Conservation (phyloP, 2,888 invertebrate genomes). For the Microctonus hyperodae region DNA sequence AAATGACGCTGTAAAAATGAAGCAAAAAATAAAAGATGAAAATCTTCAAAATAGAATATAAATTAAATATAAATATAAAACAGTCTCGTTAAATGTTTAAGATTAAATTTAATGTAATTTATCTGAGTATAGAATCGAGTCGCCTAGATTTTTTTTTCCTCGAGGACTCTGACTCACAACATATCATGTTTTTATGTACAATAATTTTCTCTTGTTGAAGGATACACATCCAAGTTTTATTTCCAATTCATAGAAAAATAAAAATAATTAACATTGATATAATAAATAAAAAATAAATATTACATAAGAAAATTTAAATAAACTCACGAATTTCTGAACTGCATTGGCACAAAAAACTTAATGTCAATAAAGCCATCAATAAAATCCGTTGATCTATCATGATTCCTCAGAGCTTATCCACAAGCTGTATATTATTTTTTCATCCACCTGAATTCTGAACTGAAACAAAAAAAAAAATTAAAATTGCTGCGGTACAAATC, state of each 20-base stretch:
- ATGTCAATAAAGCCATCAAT: not conserved
- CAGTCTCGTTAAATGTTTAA: not conserved
- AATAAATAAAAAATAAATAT: not conserved
- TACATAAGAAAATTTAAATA: no score
- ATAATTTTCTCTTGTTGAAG: slow-evolving; percentile 10
- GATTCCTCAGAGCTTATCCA: not conserved
- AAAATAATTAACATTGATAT: not conserved
- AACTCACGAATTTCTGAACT: slow-evolving; percentile 32
- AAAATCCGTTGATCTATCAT: slow-evolving; percentile 17
- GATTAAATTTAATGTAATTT: slow-evolving; percentile 9
- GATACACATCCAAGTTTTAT: slow-evolving; percentile 18
- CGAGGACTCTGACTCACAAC: slow-evolving; percentile 25
- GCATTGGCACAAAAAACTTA: not conserved
- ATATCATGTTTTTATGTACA: not conserved
- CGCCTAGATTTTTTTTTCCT: slow-evolving; percentile 37
- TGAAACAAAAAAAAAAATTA: no score
- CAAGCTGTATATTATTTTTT: no score
- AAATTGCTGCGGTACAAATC: not conserved
- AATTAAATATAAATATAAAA: not conserved
- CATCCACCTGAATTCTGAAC: no score
- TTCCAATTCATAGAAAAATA: not conserved
- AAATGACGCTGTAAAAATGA: slow-evolving; percentile 67
- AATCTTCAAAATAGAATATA: not conserved
- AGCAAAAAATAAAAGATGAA: slow-evolving; percentile 14
- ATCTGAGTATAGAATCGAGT: slow-evolving; percentile 36